phyloP scores from a whole-genome alignment of 2,888 invertebrate genomes.

The Mythimna impura region DNA sequence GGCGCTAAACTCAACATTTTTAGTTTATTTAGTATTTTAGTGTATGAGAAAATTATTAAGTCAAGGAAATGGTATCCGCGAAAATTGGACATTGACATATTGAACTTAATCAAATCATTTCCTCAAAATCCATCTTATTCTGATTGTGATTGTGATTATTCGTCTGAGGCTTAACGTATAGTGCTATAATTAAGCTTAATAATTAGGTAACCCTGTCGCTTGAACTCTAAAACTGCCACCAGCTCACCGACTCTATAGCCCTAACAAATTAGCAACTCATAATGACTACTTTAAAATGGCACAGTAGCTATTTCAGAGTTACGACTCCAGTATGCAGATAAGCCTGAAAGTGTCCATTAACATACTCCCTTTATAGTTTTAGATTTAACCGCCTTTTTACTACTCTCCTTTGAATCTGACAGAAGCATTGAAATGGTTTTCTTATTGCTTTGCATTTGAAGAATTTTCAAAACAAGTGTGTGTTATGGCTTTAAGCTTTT shows the following conservation, averaged over 20 bases:
- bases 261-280: slow-evolving; percentile 28
- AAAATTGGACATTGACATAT: too few relatives aligned
- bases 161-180: too few relatives aligned
- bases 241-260: background rate
- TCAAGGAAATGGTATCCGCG: too few relatives aligned
- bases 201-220: background rate
- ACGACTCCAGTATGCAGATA: slow-evolving; percentile 44
- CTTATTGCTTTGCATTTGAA: slow-evolving; percentile 44
- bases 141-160: too few relatives aligned
- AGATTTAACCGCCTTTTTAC: slow-evolving; percentile 58
- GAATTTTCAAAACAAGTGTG: slow-evolving; percentile 24
- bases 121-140: too few relatives aligned
- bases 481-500: slow-evolving; percentile 28
- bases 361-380: slow-evolving; percentile 52
- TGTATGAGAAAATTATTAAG: too few relatives aligned
- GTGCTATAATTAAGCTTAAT: background rate
- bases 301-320: slow-evolving; percentile 31
- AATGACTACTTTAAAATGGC: slow-evolving; percentile 34
- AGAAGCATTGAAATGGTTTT: slow-evolving; percentile 41
- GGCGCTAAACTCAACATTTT: too few relatives aligned
- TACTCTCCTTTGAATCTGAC: slow-evolving; percentile 46
- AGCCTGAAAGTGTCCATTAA: slow-evolving; percentile 54
- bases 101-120: too few relatives aligned
- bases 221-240: background rate
- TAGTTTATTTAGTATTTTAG: too few relatives aligned